Evolutionary conservation across 2,888 invertebrate genomes (phyloP).

Genomic region (Cheilosia scutellata): DNA sequence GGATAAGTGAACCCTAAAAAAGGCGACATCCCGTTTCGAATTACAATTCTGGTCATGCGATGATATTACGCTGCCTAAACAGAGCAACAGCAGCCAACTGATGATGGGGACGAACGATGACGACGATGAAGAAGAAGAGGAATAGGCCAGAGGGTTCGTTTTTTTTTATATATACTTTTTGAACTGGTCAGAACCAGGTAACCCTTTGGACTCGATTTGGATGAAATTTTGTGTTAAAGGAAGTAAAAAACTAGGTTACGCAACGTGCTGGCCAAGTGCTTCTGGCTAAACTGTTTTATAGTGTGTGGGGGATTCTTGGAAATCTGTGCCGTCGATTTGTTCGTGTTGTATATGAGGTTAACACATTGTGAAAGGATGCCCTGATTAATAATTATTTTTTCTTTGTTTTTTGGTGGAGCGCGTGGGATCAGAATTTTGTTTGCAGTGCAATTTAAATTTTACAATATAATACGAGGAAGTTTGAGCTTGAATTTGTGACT

Average conservation of each 20-base stretch:
- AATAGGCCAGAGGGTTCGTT: constrained; percentile 1
- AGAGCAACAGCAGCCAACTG: constrained; percentile 12
- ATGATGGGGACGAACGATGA: neutral
- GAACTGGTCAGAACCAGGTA: constrained; percentile 9
- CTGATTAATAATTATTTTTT: neutral
- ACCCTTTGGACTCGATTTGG: constrained; percentile 32
- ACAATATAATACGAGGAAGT: too few relatives aligned
- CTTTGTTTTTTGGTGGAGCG: neutral
- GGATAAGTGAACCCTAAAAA: constrained; percentile 57
- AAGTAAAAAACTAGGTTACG: constrained; percentile 71
- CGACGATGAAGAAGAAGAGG: constrained; percentile 3
- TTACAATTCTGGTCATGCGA: constrained; percentile 69
- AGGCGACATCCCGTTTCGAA: constrained; percentile 74
- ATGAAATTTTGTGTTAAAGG: constrained; percentile 47
- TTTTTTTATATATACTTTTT: constrained; percentile 17
- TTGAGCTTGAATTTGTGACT: too few relatives aligned
- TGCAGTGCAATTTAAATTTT: too few relatives aligned
- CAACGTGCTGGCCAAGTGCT: constrained; percentile 34
- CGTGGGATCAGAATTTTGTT: neutral
- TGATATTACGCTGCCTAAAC: constrained; percentile 45
- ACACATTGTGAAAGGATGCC: constrained; percentile 16
- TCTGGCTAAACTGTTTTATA: constrained; percentile 29
- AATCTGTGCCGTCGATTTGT: constrained; percentile 53
- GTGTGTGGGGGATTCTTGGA: constrained; percentile 62
- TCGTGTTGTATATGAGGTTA: constrained; percentile 52